A percentile compares a stretch with the other conserved stretches of the same genome.
These are phyloP conservation scores for Lophura nycthemera DNA, from an alignment of 2,113 vertebrate species.

Conservation along the genomic window DNA sequence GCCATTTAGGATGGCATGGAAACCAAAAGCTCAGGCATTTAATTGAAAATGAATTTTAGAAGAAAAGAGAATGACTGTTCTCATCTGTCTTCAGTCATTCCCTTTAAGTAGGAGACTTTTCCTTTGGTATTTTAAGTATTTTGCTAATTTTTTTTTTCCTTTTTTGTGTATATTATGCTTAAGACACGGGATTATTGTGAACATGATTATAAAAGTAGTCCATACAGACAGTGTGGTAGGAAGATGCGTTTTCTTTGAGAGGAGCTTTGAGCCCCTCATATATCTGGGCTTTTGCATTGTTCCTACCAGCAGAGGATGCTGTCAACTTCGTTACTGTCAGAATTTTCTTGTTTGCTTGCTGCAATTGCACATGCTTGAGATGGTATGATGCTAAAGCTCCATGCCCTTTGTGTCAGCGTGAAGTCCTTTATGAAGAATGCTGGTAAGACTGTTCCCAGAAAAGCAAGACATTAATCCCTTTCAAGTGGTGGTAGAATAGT, in stretches of 20 bases:
- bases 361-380: not conserved
- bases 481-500: not conserved
- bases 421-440: not conserved
- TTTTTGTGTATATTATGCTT: not conserved
- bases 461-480: conserved; percentile 8
- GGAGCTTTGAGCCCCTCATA: not conserved
- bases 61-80: conserved; percentile 4
- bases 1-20: not conserved
- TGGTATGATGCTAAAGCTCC: not conserved
- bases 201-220: not conserved
- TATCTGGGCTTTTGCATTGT: not conserved
- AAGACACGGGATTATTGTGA: not conserved
- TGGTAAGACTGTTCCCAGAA: not conserved
- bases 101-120: not conserved
- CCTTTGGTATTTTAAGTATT: not conserved
- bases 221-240: not conserved
- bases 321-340: not conserved
- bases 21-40: not conserved
- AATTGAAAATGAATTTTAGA: not conserved
- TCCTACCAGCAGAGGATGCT: conserved; percentile 18
- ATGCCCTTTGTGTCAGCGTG: not conserved
- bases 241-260: not conserved
- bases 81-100: not conserved
- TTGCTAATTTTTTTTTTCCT: not conserved
- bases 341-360: not conserved